A percentile compares a stretch with the other conserved stretches of the same genome.
These are phyloP conservation scores for Pseudopleuronectes americanus DNA, from an alignment of 2,797 vertebrate species.

Conservation along the genomic window DNA sequence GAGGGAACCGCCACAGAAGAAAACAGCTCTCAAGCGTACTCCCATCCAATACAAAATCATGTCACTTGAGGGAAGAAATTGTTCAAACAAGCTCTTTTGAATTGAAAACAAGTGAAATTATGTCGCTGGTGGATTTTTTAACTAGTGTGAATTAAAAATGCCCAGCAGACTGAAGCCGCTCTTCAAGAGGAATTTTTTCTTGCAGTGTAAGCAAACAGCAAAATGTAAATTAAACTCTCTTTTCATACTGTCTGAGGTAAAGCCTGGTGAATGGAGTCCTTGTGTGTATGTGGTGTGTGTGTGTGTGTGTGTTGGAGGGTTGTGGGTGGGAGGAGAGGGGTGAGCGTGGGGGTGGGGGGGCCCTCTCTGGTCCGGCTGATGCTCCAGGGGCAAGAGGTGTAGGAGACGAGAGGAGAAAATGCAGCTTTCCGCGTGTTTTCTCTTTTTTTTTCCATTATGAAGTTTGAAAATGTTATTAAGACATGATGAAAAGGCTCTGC, in stretches of 20 bases:
- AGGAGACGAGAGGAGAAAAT: constrained; percentile 44
- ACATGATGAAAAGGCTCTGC: constrained; percentile 35
- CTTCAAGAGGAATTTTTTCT: constrained; percentile 23
- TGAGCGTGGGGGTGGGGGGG: constrained; percentile 9
- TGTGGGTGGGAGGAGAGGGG: constrained; percentile 20
- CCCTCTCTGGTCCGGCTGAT: constrained; percentile 77
- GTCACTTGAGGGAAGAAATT: constrained; percentile 25
- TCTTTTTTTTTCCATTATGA: constrained; percentile 15
- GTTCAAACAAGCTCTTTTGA: constrained; percentile 36
- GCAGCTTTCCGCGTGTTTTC: constrained; percentile 24
- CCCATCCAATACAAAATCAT: neutral
- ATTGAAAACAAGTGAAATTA: constrained; percentile 10
- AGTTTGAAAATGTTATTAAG: constrained; percentile 55
- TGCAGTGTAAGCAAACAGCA: constrained; percentile 58
- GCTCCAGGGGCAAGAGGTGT: constrained; percentile 82
- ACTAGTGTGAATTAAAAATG: constrained; percentile 40
- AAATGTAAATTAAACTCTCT: constrained; percentile 60
- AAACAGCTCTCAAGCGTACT: neutral
- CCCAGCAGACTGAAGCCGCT: constrained; percentile 13
- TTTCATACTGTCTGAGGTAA: constrained; percentile 41
- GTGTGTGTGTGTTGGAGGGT: constrained; percentile 35
- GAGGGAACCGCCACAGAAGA: neutral
- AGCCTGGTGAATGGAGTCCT: constrained; percentile 73
- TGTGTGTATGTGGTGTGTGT: constrained; percentile 55
- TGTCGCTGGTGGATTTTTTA: constrained; percentile 15